Percentiles rank a stretch among this genome's conserved stretches.
Evolutionary conservation across 30 jellyfish, hydroid and myxozoan genomes (phyloP).

Genomic region (Turritopsis rubra): DNA sequence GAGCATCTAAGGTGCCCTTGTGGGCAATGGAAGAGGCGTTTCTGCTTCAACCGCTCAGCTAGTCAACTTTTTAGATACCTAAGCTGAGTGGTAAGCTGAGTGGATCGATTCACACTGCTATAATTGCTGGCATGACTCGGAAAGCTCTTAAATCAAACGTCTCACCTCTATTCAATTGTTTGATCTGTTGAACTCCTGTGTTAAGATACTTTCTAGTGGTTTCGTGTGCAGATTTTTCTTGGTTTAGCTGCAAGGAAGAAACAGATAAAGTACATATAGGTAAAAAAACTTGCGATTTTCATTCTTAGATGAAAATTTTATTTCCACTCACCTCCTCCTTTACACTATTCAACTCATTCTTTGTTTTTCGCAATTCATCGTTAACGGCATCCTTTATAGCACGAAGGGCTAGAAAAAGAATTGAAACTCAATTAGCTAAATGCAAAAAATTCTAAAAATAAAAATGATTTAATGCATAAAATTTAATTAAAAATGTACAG

Average conservation of each 20-base stretch:
- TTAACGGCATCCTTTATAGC: conserved; percentile 56
- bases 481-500: no score
- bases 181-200: conserved; percentile 44
- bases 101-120: no score
- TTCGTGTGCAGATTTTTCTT: conserved; percentile 59
- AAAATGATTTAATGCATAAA: no score
- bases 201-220: conserved; percentile 35
- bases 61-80: no score
- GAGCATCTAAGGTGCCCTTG: no score
- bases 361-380: conserved; percentile 65
- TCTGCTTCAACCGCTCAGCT: no score
- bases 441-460: background rate
- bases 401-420: conserved; percentile 39
- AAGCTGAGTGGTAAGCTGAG: no score
- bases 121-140: no score
- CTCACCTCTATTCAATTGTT: conserved; percentile 76
- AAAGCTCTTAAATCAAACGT: background rate
- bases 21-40: no score
- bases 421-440: background rate
- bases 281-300: no score
- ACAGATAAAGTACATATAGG: background rate
- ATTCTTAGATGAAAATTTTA: no score
- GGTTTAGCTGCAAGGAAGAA: conserved; percentile 59
- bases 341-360: conserved; percentile 30
- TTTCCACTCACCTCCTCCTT: conserved; percentile 57